phyloP scores from a whole-genome alignment of 1,140 invertebrate species.

The Drosophila orosa region DNA sequence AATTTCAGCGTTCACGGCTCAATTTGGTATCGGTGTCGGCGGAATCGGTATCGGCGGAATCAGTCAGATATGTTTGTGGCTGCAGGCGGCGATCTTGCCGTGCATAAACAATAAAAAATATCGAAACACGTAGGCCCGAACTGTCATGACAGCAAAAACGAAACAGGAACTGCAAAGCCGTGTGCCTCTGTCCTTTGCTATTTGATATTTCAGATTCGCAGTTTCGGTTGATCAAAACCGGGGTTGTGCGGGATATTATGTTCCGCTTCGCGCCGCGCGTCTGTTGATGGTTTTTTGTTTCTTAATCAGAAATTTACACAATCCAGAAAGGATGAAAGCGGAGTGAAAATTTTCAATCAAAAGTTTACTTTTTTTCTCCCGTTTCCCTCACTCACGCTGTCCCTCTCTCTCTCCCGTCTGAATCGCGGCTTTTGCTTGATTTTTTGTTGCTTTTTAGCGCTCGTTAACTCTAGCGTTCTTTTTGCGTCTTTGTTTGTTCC shows the following conservation, averaged over 20 bases:
- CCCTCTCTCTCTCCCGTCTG: neutral
- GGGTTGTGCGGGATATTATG: conserved; percentile 10
- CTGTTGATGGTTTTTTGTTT: conserved; percentile 31
- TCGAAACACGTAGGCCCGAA: conserved; percentile 41
- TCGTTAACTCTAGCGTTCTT: conserved; percentile 65
- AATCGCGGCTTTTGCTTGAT: conserved; percentile 18
- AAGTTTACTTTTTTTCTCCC: conserved; percentile 57
- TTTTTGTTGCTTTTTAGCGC: conserved; percentile 73
- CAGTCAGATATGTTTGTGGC: conserved; percentile 43
- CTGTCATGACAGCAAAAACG: conserved; percentile 59
- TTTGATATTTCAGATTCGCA: conserved; percentile 30
- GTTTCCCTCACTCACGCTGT: neutral
- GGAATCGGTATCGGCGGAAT: conserved; percentile 6
- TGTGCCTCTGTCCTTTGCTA: conserved; percentile 10
- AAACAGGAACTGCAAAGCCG: conserved; percentile 22
- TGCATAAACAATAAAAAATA: conserved; percentile 67
- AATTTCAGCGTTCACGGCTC: conserved; percentile 48
- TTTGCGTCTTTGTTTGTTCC: conserved; percentile 43
- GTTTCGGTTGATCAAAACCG: conserved; percentile 15
- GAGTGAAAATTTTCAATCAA: conserved; percentile 81
- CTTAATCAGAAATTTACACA: conserved; percentile 80
- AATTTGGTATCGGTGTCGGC: conserved; percentile 22
- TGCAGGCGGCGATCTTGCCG: conserved; percentile 43
- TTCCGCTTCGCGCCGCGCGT: conserved; percentile 37
- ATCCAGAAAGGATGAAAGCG: conserved; percentile 66